phyloP scores from a whole-genome alignment of 2,888 invertebrate genomes.

The Lampropteryx suffumata region DNA sequence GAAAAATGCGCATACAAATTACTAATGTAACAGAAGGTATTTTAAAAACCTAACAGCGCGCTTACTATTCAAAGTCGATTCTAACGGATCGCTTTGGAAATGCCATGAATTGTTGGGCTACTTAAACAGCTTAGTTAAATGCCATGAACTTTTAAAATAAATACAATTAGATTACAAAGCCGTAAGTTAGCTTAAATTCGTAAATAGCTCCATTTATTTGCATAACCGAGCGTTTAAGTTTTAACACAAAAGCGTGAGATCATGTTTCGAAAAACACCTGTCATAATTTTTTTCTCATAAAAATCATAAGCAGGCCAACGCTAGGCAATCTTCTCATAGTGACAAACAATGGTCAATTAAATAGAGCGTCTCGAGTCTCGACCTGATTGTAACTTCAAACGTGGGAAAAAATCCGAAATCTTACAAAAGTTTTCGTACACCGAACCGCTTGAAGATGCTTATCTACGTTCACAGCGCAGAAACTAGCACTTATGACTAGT shows the following conservation, averaged over 20 bases:
- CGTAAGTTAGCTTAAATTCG: constrained; percentile 1
- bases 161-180: not conserved
- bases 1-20: constrained; percentile 24
- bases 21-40: constrained; percentile 22
- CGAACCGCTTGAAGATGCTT: constrained; percentile 16
- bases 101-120: constrained; percentile 4
- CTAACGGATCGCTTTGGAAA: constrained; percentile 10
- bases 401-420: constrained; percentile 56
- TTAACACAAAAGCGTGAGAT: constrained; percentile 68
- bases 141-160: constrained; percentile 5
- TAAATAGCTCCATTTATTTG: constrained; percentile 38
- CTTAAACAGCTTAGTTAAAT: constrained; percentile 6
- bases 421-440: constrained; percentile 31
- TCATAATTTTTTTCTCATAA: constrained; percentile 54
- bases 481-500: constrained; percentile 19
- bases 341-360: constrained; percentile 81
- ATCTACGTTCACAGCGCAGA: constrained; percentile 29
- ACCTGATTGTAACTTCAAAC: constrained; percentile 47
- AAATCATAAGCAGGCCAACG: constrained; percentile 67
- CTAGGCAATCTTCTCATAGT: constrained; percentile 67
- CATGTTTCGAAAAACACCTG: constrained; percentile 68
- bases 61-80: constrained; percentile 12
- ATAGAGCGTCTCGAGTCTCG: constrained; percentile 56
- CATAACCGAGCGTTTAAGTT: constrained; percentile 43
- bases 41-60: constrained; percentile 20